These are phyloP conservation scores for Callipepla squamata DNA, from an alignment of 2,113 vertebrate genomes.

Conservation along the genomic window DNA sequence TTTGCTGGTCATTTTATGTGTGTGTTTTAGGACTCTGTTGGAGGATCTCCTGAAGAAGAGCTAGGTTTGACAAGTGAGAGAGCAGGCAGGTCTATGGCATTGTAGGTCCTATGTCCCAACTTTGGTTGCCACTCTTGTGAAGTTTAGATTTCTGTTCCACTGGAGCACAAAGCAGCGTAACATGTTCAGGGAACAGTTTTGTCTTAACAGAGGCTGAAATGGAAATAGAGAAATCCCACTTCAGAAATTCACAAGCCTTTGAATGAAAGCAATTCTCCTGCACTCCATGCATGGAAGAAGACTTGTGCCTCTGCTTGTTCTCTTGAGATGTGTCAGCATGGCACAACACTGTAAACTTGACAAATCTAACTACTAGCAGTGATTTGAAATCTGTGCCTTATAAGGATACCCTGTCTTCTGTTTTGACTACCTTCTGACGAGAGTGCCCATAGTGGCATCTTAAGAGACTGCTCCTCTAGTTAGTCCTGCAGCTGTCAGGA, in stretches of 20 bases:
- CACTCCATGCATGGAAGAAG: not conserved
- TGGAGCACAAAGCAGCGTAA: not conserved
- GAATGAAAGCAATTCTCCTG: not conserved
- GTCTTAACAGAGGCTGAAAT: not conserved
- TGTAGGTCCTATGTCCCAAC: not conserved
- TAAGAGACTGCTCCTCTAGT: not conserved
- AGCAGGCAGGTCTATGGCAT: not conserved
- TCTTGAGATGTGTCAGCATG: not conserved
- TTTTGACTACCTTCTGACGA: not conserved
- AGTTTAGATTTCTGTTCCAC: not conserved
- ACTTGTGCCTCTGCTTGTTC: not conserved
- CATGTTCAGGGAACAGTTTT: not conserved
- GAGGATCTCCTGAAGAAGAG: not conserved
- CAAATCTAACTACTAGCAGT: not conserved
- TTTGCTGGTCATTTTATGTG: not conserved
- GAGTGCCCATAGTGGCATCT: not conserved
- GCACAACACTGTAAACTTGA: fast-evolving
- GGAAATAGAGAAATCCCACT: not conserved
- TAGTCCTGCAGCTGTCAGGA: not conserved
- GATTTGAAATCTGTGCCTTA: not conserved
- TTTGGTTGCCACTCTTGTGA: not conserved
- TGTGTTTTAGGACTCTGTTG: not conserved
- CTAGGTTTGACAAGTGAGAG: not conserved
- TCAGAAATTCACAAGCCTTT: not conserved
- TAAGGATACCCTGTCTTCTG: not conserved